phyloP scores from a whole-genome alignment of 2,113 vertebrate genomes.

The Hypocryptadius cinnamomeus region DNA sequence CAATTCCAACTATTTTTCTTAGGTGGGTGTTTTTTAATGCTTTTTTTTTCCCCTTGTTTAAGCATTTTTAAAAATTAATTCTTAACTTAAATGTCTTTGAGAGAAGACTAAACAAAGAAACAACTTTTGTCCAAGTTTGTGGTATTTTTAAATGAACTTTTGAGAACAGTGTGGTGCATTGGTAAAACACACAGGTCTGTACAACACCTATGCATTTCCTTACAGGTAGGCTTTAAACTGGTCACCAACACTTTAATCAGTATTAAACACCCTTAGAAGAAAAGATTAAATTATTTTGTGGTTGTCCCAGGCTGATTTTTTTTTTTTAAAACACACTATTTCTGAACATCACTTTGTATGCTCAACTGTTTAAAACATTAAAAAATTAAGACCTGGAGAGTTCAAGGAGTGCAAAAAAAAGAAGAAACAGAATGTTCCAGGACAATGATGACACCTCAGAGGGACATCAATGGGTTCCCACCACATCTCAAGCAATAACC shows the following conservation, averaged over 20 bases:
- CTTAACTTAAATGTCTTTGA: background rate
- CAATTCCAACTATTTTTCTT: background rate
- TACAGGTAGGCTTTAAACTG: background rate
- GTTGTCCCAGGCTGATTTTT: background rate
- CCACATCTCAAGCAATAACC: background rate
- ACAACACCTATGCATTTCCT: background rate
- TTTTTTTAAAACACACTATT: background rate
- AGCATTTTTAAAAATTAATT: background rate
- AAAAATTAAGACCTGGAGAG: background rate
- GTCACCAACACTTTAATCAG: background rate
- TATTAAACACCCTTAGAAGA: background rate
- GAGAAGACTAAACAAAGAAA: background rate
- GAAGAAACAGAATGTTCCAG: background rate
- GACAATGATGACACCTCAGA: background rate
- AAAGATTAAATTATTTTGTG: background rate
- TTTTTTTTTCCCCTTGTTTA: background rate
- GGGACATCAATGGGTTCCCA: background rate
- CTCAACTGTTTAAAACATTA: background rate
- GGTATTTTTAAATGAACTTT: background rate
- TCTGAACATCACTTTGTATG: background rate
- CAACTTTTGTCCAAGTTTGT: background rate
- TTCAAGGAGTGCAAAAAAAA: background rate
- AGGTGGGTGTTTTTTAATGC: accelerated
- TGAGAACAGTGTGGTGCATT: background rate
- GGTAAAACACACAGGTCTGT: background rate